These are phyloP conservation scores for Eristalis pertinax DNA, from an alignment of 2,888 invertebrate species.

Conservation along the genomic window DNA sequence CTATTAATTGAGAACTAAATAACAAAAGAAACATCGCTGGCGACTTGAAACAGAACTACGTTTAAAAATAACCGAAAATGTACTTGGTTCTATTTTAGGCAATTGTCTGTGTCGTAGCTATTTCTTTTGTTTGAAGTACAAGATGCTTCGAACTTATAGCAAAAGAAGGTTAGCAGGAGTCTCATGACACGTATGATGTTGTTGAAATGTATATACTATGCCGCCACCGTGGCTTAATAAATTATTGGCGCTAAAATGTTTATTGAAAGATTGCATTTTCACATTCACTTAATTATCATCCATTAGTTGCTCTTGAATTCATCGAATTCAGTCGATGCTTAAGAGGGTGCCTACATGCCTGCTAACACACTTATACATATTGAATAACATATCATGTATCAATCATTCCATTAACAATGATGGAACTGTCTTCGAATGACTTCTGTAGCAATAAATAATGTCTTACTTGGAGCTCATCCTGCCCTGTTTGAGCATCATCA, in stretches of 20 bases:
- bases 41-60: too few species aligned
- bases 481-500: conserved; percentile 32
- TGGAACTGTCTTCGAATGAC: conserved; percentile 26
- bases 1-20: too few species aligned
- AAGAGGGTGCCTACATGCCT: neutral
- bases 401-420: conserved; percentile 40
- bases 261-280: neutral
- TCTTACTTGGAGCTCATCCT: conserved; percentile 24
- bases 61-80: too few species aligned
- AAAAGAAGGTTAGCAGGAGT: too few species aligned
- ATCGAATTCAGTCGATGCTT: neutral
- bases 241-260: neutral
- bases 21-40: too few species aligned
- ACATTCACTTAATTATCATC: neutral
- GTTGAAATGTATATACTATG: neutral
- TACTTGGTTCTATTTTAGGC: too few species aligned
- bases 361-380: neutral
- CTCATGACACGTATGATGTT: neutral
- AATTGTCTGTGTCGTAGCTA: too few species aligned
- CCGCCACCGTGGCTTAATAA: neutral
- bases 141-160: too few species aligned
- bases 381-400: conserved; percentile 22
- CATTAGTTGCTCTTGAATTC: neutral
- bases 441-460: conserved; percentile 29
- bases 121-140: too few species aligned